Conservation (phyloP, 1,140 invertebrate species). For the Sminthurides bifidus region DNA sequence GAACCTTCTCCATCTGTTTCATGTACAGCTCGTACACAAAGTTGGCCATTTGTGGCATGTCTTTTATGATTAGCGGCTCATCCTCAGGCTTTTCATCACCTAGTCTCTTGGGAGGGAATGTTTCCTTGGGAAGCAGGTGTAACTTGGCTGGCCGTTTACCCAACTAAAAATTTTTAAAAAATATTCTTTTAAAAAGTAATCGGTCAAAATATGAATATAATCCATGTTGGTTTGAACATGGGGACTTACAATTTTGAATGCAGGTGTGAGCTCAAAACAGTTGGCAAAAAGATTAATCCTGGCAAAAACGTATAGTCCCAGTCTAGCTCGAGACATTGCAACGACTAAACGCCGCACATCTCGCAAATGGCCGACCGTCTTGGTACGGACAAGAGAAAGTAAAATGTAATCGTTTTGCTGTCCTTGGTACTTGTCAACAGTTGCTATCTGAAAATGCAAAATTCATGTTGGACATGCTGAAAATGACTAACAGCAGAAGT, state of each 20-base stretch:
- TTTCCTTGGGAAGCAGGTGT: conserved; percentile 62
- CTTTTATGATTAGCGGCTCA: conserved; percentile 50
- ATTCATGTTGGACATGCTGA: neutral
- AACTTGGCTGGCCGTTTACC: conserved; percentile 55
- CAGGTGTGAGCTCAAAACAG: conserved; percentile 90
- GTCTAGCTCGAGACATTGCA: conserved; percentile 92
- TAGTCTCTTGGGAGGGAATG: conserved; percentile 55
- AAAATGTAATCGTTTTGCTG: conserved; percentile 99
- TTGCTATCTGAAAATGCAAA: conserved; percentile 50
- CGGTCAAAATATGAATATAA: neutral
- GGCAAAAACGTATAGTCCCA: conserved; percentile 94
- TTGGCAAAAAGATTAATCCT: conserved; percentile 83
- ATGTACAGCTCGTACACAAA: conserved; percentile 86
- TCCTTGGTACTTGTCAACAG: conserved; percentile 98
- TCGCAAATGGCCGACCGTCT: conserved; percentile 88
- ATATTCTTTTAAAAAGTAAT: neutral
- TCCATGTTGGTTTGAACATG: neutral
- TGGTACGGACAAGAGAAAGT: conserved; percentile 87
- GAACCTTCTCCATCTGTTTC: conserved; percentile 14
- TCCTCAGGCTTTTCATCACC: conserved; percentile 5
- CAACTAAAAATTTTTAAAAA: neutral
- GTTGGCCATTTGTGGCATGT: conserved; percentile 86
- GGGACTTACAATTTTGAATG: conserved; percentile 69
- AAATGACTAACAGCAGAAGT: neutral
- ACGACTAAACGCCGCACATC: conserved; percentile 94